Evolutionary conservation across 2,888 invertebrate genomes (phyloP), one percentile per base, ranked within the genome.

Genomic region (Caenorhabditis wallacei): DNA sequence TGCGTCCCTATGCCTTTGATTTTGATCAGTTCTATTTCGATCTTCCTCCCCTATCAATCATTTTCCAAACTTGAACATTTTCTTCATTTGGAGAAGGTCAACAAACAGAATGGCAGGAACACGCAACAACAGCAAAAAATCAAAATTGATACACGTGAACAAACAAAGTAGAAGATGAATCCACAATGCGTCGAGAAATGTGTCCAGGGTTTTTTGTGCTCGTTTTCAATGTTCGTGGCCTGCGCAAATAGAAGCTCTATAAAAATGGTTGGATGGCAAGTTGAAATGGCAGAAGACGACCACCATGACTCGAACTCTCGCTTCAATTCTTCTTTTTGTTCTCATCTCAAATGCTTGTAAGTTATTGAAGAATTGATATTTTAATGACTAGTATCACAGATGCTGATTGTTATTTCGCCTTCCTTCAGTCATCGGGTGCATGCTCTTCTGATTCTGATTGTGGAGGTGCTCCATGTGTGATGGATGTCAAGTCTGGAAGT

Each of bases 381-480:
- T n/a, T n/a, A n/a, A n/a, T n/a, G n/a, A n/a, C n/a, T n/a, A n/a
- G n/a, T n/a, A 20, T 16, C 22, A 1, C 37, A 75, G 81, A 69
- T 56, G 59, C 70, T 37, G 75, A 75, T n/a, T 84, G 84, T 48
- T 84, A 84, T 35, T 84, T 84, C 43, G 63, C 80, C 11, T 84
- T 80, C 18, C 64, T 84, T 13, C 61, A 80, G 71, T 35, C 56
- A 1, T 37, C 66, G 2, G 80, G 76, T 5, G 54, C 30, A 8
- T 84, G 84, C 22, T 68, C 75, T 7, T 69, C 70, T 16, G 80
- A 84, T 76, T 48, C 75, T 7, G 80, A 80, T 43, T 84, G 84
- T 46, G 76, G 68, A 4, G 75, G 76, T 18, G 16, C 75, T n/a
- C 75, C 76, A 11, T 84, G 84, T 76, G 76, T 84, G 0, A 74